Base-by-base conservation (phyloP, 2,888 invertebrate species). In the Tipula vernalis region DNA sequence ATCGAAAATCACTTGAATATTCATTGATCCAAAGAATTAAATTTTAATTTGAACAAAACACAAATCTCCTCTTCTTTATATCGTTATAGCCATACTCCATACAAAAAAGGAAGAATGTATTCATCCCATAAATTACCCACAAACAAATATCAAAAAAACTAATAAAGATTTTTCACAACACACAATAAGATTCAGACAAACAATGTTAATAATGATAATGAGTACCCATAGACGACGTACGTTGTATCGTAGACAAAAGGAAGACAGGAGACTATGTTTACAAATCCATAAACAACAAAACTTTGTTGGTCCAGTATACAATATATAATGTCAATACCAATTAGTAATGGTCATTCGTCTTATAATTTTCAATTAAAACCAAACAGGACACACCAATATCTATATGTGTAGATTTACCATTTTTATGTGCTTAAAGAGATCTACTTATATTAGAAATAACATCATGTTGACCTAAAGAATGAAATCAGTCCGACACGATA, bases 261-360 rank as follows among this genome's bases (percentile, higher is more conserved):
- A 71, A 71, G 71, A 71, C 10, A 10, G 71, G 28, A 71, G 28
- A 71, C 71, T 28, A 71, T 28, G 71, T 71, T 71, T 57, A 57
- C 51, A 57, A 28, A 71, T 71, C 71, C 12, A 18, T 28, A 28
- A 15, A 51, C 51, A 51, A 51, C 15, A 51, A n/a, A 51, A 51
- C 6, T 51, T 51, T 51, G 15, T 71, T 71, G 71, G 71, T 71
- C 71, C 71, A 71, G 3, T 51, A n/a, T n/a, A n/a, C 51, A 51
- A 51, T 51, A 51, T 28, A 57, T 28, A 71, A 71, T 85, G 85
- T 85, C 85, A 85, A 85, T 85, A 85, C 85, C 85, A 85, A 85
- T 85, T 85, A 85, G 85, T 42, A 85, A 85, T 42, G 42, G 85
- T 85, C 85, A 85, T 85, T 42, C 85, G 71, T 71, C 71, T 71